These are phyloP conservation scores for Xylota segnis DNA, from an alignment of 2,888 invertebrate species.

Conservation along the genomic window DNA sequence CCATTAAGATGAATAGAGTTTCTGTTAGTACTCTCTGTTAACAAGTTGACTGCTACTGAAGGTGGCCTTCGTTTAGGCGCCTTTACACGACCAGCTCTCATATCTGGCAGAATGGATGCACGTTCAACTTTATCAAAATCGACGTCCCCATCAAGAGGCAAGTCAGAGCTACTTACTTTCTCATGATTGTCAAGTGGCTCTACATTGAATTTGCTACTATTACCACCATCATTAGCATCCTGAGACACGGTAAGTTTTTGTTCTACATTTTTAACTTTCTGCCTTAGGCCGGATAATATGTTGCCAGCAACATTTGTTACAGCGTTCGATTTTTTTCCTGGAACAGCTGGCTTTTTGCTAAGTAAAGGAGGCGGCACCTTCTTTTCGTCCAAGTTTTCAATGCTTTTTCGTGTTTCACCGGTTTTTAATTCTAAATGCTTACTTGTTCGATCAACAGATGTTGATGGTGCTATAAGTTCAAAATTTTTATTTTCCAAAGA, in stretches of 20 bases:
- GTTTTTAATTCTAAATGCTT: slow-evolving; percentile 77
- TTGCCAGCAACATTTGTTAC: slow-evolving; percentile 86
- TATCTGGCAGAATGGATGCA: slow-evolving; percentile 87
- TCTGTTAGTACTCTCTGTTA: slow-evolving; percentile 82
- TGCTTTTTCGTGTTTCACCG: slow-evolving; percentile 82
- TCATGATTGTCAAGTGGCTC: slow-evolving; percentile 79
- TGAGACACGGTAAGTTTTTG: slow-evolving; percentile 85
- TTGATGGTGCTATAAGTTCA: slow-evolving; percentile 78
- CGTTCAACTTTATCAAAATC: slow-evolving; percentile 89
- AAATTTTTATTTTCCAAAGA: slow-evolving; percentile 85
- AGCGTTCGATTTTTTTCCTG: slow-evolving; percentile 89
- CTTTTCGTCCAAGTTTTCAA: slow-evolving; percentile 84
- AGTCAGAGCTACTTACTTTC: slow-evolving; percentile 78
- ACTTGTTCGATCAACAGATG: slow-evolving; percentile 57
- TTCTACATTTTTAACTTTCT: slow-evolving; percentile 86
- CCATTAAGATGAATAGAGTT: slow-evolving; percentile 83
- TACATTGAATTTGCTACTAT: slow-evolving; percentile 83
- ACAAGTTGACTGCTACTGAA: slow-evolving; percentile 85
- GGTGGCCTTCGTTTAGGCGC: slow-evolving; percentile 88
- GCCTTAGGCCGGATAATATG: slow-evolving; percentile 87
- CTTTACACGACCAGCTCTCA: slow-evolving; percentile 86
- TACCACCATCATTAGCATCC: slow-evolving; percentile 85
- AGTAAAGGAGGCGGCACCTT: slow-evolving; percentile 85
- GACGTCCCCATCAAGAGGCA: slow-evolving; percentile 81
- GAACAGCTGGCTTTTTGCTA: slow-evolving; percentile 88